phyloP scores from a whole-genome alignment of 2,113 vertebrate species.

The Vulpes lagopus region DNA sequence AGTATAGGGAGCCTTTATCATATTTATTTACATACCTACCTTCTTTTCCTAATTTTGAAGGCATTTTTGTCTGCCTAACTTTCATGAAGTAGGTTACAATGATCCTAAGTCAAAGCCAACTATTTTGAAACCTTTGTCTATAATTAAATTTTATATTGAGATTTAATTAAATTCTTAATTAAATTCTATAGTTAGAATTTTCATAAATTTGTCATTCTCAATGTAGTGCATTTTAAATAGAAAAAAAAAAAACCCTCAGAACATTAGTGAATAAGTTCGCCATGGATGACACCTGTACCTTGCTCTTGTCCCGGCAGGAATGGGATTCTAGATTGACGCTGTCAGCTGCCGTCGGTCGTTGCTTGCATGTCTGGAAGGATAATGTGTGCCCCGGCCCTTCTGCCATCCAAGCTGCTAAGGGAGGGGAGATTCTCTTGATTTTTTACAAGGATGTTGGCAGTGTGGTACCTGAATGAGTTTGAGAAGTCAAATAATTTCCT shows the following conservation, averaged over 20 bases:
- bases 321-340: neutral
- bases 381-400: neutral
- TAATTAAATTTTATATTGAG: constrained; percentile 36
- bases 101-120: constrained; percentile 42
- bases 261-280: neutral
- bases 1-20: neutral
- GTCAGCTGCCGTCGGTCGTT: neutral
- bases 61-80: neutral
- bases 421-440: neutral
- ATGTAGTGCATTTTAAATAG: neutral
- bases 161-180: constrained; percentile 60
- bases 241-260: neutral
- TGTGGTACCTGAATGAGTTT: neutral
- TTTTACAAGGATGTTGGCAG: neutral
- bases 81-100: constrained; percentile 43
- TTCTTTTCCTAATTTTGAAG: neutral
- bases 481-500: neutral
- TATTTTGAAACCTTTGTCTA: constrained; percentile 36
- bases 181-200: constrained; percentile 55
- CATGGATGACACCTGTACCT: neutral
- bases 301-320: neutral
- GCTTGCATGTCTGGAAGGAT: no score
- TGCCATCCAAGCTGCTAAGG: neutral
- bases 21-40: neutral
- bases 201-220: constrained; percentile 14